phyloP scores from a whole-genome alignment of 2,888 invertebrate species.

The Muscina levida region DNA sequence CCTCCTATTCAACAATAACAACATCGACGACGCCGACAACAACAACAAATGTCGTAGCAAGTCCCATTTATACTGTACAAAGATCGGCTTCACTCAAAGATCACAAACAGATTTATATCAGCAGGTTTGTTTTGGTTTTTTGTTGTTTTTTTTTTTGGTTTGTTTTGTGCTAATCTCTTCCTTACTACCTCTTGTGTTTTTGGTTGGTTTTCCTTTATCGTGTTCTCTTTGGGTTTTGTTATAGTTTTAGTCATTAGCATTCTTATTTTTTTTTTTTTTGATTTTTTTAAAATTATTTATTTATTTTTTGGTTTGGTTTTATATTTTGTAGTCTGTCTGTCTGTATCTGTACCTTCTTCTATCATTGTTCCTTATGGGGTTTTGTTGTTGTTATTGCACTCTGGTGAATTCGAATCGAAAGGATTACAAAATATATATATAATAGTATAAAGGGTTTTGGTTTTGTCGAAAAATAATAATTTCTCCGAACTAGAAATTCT shows the following conservation, averaged over 20 bases:
- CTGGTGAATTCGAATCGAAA: too few relatives aligned
- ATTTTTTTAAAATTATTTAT: too few relatives aligned
- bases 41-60: constrained; percentile 77
- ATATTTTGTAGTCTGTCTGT: background rate
- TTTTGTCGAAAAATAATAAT: too few relatives aligned
- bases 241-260: constrained; percentile 41
- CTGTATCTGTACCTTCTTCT: background rate
- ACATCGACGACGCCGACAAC: constrained; percentile 65
- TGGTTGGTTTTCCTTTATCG: constrained; percentile 40
- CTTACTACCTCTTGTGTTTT: constrained; percentile 49
- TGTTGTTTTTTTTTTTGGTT: constrained; percentile 41
- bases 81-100: constrained; percentile 84
- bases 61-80: constrained; percentile 81
- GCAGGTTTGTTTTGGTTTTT: constrained; percentile 80
- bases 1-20: constrained; percentile 35
- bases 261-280: constrained; percentile 44
- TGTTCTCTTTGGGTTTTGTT: constrained; percentile 48
- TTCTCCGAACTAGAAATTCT: too few relatives aligned
- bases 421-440: too few relatives aligned
- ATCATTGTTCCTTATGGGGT: too few relatives aligned
- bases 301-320: background rate
- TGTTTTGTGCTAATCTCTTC: background rate
- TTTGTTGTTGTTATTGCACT: too few relatives aligned
- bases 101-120: constrained; percentile 78
- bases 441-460: too few relatives aligned